phyloP scores from a whole-genome alignment of 2,888 invertebrate genomes.

The Brachylomia viminalis region DNA sequence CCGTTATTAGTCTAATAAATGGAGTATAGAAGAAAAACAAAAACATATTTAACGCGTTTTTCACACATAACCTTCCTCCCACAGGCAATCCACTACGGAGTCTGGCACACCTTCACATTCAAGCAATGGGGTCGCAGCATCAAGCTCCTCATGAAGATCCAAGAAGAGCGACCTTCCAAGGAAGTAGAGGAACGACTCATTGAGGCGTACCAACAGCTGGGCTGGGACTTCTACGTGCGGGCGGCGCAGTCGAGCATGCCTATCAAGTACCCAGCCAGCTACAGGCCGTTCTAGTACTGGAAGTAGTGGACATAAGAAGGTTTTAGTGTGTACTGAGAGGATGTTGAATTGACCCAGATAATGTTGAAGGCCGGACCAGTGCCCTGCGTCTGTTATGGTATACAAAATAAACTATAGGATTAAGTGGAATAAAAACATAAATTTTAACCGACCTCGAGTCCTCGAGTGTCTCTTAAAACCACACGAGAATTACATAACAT shows the following conservation, averaged over 20 bases:
- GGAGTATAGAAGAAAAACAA: no score
- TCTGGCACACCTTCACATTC: constrained; percentile 95
- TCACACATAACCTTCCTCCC: no score
- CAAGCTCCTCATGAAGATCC: constrained; percentile 93
- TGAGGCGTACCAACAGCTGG: constrained; percentile 92
- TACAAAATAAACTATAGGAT: constrained; percentile 1
- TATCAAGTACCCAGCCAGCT: constrained; percentile 92
- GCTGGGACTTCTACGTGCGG: constrained; percentile 93
- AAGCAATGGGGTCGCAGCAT: constrained; percentile 95
- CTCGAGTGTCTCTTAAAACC: no score
- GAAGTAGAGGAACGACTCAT: constrained; percentile 93
- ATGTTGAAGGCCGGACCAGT: background rate
- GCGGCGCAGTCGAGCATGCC: constrained; percentile 91
- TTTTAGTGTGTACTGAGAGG: constrained; percentile 44
- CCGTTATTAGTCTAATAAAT: no score
- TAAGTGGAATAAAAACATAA: background rate
- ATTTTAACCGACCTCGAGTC: background rate
- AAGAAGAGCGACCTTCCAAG: constrained; percentile 95
- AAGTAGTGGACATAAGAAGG: background rate
- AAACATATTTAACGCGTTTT: background rate
- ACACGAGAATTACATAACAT: no score
- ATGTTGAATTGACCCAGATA: constrained; percentile 4
- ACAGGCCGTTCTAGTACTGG: constrained; percentile 92
- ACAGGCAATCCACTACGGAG: constrained; percentile 93
- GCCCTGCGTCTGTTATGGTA: background rate